Percentiles rank a stretch among this genome's conserved stretches.
Conservation (phyloP, 2,888 invertebrate species). For the Anorthoa munda region DNA sequence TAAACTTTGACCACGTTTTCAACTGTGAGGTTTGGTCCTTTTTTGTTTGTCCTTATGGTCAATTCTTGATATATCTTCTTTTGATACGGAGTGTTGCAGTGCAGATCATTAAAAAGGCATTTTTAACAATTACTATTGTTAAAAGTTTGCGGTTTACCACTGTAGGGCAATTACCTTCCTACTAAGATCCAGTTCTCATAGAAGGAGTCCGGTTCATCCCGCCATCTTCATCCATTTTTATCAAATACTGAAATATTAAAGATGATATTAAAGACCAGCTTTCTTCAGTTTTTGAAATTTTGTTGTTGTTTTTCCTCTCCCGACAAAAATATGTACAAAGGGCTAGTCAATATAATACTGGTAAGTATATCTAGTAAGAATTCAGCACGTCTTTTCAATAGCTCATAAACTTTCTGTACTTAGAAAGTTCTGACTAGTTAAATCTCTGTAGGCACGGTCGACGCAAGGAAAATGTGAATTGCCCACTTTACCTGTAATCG, state of each 20-base stretch:
- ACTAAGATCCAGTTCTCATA: too few relatives aligned
- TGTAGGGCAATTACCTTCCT: too few relatives aligned
- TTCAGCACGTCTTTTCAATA: slow-evolving; percentile 46
- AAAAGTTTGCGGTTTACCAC: too few relatives aligned
- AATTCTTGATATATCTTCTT: not conserved
- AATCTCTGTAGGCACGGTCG: slow-evolving; percentile 25
- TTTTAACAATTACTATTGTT: too few relatives aligned
- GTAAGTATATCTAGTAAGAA: not conserved
- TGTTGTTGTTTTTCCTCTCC: not conserved
- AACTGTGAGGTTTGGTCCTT: not conserved
- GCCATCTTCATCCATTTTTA: too few relatives aligned
- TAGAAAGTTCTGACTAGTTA: slow-evolving; percentile 47
- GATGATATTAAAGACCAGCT: not conserved
- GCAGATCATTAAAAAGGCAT: not conserved
- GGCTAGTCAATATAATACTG: not conserved
- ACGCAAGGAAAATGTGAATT: slow-evolving; percentile 35
- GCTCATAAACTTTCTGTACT: slow-evolving; percentile 51
- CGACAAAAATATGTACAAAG: not conserved
- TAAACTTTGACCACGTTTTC: slow-evolving; percentile 22
- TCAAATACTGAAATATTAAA: not conserved
- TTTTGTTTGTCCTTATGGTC: not conserved
- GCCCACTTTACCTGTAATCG: slow-evolving; percentile 28
- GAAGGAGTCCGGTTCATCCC: too few relatives aligned
- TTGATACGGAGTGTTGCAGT: too few relatives aligned
- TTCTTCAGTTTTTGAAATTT: too few relatives aligned